Base-by-base conservation (phyloP, 2,888 invertebrate genomes). In the Aporophyla nigra region DNA sequence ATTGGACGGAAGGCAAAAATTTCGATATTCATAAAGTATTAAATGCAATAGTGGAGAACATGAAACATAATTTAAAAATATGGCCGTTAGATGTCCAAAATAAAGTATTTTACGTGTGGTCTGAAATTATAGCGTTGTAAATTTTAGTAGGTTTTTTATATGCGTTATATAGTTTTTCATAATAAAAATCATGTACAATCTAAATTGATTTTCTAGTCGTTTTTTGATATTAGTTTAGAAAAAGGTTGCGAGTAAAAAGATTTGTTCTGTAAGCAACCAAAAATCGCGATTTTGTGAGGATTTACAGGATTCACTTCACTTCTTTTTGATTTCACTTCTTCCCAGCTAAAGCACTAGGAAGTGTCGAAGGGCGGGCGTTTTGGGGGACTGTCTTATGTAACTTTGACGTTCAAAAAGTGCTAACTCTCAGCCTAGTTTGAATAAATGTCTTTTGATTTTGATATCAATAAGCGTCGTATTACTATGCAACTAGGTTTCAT, bases 31-130 rank as follows among this genome's bases (percentile, higher is more conserved):
- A 84, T 56, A 88, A 73, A 27, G 70, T 90, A 46, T 59, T 92
- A 10, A 87, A 91, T 67, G 76, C 72, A 0, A 86, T 93, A 43
- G 74, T 91, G 0, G 85, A 91, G 40, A 93, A 93, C 74, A 89
- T 94, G 86, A 80, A 88, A 69, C 2, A 87, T 2, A 93, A 93
- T 85, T 67, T 91, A 33, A 88, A 88, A 76, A 86, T 87, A 66
- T 94, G 93, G 93, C 90, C 93, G 5, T 62, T 89, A 14, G 81
- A 87, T 9, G 81, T 82, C 5, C 93, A 92, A 82, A 89, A 74
- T 62, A 86, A 89, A 82, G 81, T 94, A 10, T 88, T 89, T 61
- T 80, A 84, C 19, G 70, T 90, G 53, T 94, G 92, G 93, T 82
- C 81, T 27, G 86, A 90, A 77, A 87, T 93, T 27, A 87, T 88